These are phyloP conservation scores for Neolamprologus variostigma DNA, from an alignment of 2,113 vertebrate species.

Conservation along the genomic window DNA sequence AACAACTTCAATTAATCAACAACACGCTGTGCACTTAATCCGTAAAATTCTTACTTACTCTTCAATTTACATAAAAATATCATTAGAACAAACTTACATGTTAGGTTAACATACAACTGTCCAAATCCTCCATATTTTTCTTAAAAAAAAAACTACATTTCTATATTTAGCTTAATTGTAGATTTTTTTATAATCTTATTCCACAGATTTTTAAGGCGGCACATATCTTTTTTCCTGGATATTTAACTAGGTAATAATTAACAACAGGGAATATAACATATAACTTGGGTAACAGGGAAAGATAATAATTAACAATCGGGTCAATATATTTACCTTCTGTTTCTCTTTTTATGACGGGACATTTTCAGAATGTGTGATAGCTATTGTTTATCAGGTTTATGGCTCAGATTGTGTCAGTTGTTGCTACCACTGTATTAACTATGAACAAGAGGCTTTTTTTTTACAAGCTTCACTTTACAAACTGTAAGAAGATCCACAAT, in stretches of 20 bases:
- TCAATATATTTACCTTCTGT: not conserved
- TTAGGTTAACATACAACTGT: not conserved
- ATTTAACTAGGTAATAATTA: not conserved
- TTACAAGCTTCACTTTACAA: not conserved
- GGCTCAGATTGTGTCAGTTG: not conserved
- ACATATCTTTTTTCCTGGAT: not conserved
- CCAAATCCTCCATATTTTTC: not conserved
- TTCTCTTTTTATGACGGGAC: not conserved
- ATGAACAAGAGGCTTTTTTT: not conserved
- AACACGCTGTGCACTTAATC: not conserved
- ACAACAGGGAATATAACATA: not conserved
- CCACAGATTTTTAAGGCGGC: not conserved
- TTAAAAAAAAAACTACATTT: not conserved
- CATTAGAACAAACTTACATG: not conserved
- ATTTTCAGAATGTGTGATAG: not conserved
- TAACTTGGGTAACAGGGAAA: not conserved
- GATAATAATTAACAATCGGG: not conserved
- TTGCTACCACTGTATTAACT: not conserved
- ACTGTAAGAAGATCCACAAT: not conserved
- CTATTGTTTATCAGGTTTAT: not conserved
- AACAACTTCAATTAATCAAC: not conserved
- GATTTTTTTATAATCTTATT: not conserved
- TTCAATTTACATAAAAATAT: not conserved
- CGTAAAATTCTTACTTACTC: not conserved
- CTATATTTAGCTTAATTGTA: not conserved